Percentiles rank a stretch among this genome's conserved stretches.
These are phyloP conservation scores for Idris sp. DNA, from an alignment of 1,140 invertebrate genomes.

Conservation along the genomic window DNA sequence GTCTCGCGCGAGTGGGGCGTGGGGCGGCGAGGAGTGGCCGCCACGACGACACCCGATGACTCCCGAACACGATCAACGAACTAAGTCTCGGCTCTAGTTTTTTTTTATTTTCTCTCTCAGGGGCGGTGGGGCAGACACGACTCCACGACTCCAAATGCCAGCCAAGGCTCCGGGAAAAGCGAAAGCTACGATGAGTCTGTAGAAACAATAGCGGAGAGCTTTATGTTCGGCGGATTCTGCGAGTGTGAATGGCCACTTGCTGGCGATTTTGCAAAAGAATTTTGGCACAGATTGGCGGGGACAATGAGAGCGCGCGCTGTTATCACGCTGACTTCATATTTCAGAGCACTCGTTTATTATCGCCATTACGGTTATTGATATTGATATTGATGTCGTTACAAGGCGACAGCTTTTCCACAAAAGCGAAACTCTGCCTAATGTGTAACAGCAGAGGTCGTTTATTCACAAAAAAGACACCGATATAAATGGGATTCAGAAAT, in stretches of 20 bases:
- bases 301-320: background rate
- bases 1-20: slow-evolving; percentile 63
- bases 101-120: slow-evolving; percentile 31
- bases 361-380: no score
- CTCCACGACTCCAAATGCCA: background rate
- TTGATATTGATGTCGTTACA: no score
- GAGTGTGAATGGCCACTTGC: slow-evolving; percentile 15
- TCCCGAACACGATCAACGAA: slow-evolving; percentile 69
- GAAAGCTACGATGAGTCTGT: slow-evolving; percentile 14
- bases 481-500: no score
- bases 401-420: no score
- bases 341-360: slow-evolving; percentile 1
- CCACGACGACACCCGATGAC: slow-evolving; percentile 67
- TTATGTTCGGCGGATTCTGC: slow-evolving; percentile 10
- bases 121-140: background rate
- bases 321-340: background rate
- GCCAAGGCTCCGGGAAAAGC: slow-evolving; percentile 19
- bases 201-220: slow-evolving; percentile 22
- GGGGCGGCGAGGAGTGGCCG: slow-evolving; percentile 57
- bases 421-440: no score
- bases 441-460: no score
- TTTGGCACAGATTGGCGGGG: slow-evolving; percentile 8
- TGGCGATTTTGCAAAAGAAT: background rate
- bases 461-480: no score
- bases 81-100: slow-evolving; percentile 55